Conservation (phyloP, 1,140 invertebrate species). For the Drosophila albomicans region DNA sequence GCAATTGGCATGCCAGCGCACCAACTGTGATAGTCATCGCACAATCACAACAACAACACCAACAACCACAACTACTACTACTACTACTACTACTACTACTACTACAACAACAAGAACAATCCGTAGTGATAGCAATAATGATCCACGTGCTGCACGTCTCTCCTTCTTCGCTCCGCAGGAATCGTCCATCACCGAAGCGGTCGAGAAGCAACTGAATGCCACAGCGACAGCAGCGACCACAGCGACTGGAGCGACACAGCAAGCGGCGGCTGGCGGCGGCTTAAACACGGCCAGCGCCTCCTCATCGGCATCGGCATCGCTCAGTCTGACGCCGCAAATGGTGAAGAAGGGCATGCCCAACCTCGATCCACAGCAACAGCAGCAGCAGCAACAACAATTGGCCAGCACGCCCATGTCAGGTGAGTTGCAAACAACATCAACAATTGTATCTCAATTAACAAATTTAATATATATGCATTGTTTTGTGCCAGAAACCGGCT, state of each 20-base stretch:
- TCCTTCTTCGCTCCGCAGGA: conserved; percentile 85
- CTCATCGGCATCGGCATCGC: conserved; percentile 85
- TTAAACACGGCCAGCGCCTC: conserved; percentile 60
- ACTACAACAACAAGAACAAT: background rate
- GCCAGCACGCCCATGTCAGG: conserved; percentile 84
- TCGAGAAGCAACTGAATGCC: conserved; percentile 93
- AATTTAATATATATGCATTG: conserved; percentile 1
- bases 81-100: too few species aligned
- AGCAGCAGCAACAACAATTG: conserved; percentile 62
- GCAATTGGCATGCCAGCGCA: conserved; percentile 57
- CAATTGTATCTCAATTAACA: background rate
- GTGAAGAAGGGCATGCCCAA: conserved; percentile 89
- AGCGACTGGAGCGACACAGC: conserved; percentile 21
- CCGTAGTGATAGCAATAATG: conserved; percentile 83
- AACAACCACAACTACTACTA: conserved; percentile 11
- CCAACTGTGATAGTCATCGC: conserved; percentile 39
- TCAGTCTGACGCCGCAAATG: conserved; percentile 88
- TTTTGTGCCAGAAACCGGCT: conserved; percentile 86
- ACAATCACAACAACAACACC: conserved; percentile 51
- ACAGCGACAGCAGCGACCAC: conserved; percentile 84
- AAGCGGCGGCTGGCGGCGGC: conserved; percentile 8
- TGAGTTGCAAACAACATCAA: conserved; percentile 36
- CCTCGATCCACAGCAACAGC: conserved; percentile 68
- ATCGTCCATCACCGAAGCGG: conserved; percentile 88
- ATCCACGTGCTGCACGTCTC: conserved; percentile 84